phyloP scores from a whole-genome alignment of 2,113 vertebrate species.

The Oreocharis arfaki region DNA sequence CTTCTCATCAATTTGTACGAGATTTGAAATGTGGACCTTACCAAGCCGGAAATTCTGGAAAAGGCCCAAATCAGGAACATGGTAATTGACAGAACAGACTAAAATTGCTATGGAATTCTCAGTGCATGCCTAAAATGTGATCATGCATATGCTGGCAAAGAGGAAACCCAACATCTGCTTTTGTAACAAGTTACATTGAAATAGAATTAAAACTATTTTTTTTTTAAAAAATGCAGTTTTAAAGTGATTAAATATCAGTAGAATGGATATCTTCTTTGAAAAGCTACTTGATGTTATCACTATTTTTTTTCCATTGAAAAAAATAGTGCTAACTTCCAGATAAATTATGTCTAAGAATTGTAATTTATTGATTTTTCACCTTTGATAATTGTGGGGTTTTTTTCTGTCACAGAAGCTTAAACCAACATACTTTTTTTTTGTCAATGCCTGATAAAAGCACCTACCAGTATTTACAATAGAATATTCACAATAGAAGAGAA shows the following conservation, averaged over 20 bases:
- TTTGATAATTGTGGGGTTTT: neutral
- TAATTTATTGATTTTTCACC: neutral
- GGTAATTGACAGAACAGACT: neutral
- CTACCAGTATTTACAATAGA: neutral
- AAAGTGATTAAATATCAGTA: neutral
- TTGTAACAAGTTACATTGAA: neutral
- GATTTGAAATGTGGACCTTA: neutral
- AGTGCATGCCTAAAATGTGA: neutral
- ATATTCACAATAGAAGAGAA: neutral
- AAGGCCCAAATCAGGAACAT: neutral
- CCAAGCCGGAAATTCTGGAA: neutral
- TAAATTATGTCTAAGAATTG: neutral
- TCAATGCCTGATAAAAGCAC: neutral
- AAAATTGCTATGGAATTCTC: neutral
- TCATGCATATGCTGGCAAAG: neutral
- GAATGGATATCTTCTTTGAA: neutral
- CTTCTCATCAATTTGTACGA: neutral
- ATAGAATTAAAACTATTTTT: neutral
- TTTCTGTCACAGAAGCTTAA: neutral
- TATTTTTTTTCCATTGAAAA: neutral
- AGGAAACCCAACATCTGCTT: neutral
- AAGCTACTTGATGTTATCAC: neutral
- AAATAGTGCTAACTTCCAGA: neutral
- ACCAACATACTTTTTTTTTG: neutral
- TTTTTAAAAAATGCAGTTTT: neutral